phyloP scores from a whole-genome alignment of 2,888 invertebrate genomes.

The Drosophila anceps region DNA sequence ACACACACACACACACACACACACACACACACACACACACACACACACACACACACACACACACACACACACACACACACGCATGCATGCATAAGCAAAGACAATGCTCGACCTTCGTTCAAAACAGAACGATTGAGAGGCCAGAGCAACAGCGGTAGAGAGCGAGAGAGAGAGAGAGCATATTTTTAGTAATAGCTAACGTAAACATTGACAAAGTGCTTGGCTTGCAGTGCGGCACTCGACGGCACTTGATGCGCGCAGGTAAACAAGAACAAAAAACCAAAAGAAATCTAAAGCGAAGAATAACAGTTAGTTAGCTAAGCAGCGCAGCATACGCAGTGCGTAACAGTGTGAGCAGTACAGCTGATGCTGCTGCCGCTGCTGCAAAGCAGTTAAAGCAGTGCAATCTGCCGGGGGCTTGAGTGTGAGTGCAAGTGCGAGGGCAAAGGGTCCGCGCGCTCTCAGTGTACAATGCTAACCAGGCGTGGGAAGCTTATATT shows the following conservation, averaged over 20 bases:
- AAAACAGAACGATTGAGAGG: conserved; percentile 11
- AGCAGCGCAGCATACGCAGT: conserved; percentile 17
- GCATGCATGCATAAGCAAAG: conserved; percentile 4
- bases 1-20: conserved; percentile 6
- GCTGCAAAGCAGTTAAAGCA: conserved; percentile 24
- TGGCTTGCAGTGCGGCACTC: conserved; percentile 26
- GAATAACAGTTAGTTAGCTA: conserved; percentile 56
- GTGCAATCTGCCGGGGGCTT: background rate
- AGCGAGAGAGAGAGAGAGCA: background rate
- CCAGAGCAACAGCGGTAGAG: background rate
- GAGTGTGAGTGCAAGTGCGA: background rate
- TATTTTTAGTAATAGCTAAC: conserved; percentile 43
- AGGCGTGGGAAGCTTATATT: conserved; percentile 44
- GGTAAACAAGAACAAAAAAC: conserved; percentile 51
- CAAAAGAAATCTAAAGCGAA: conserved; percentile 18
- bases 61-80: conserved; percentile 1
- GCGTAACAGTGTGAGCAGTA: conserved; percentile 22
- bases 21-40: conserved; percentile 2
- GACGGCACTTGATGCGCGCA: conserved; percentile 29
- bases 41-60: conserved; percentile 7
- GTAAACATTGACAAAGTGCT: conserved; percentile 68
- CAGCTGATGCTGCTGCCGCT: background rate
- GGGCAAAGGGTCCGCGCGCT: conserved; percentile 10
- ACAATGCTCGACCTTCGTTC: conserved; percentile 59
- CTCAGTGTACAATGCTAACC: too few species aligned